Base-by-base conservation (phyloP, 2,888 invertebrate species). In the Ptilodon capucinus region DNA sequence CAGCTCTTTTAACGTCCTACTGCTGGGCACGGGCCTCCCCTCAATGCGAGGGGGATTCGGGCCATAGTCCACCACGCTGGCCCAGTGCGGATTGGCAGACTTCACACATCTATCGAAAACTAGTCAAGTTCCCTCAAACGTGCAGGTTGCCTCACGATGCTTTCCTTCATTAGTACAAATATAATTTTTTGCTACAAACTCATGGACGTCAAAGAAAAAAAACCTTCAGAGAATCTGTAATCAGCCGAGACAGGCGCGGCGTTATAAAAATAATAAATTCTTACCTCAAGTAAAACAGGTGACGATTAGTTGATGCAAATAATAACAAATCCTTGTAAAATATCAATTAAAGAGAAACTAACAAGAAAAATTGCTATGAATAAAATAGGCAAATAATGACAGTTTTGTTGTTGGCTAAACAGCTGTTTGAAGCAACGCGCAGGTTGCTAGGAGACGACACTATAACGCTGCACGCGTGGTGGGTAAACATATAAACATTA, bases 391-490 rank as follows among this genome's bases (percentile, higher is more conserved):
- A 48, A 63, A 51, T 52, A 23, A 16, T 60, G 60, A 61, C 61
- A 60, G 44, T 14, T 41, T 32, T 46, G 67, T 70, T 62, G 71
- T 68, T 58, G 47, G 42, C 64, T 56, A 63, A 60, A 62, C 68
- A 67, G 62, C 48, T 63, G 60, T 56, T 61, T 44, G 39, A 52
- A 59, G 54, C 64, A 68, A 65, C 57, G 51, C 14, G 43, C 44
- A 9, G 50, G 77, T 77, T 70, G 68, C 77, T 64, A 60, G 48
- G 77, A 51, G 60, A 76, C 64, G 41, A 25, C n/a, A 40, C 16
- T 11, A 50, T 45, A 39, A 49, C 41, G 45, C 44, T 51, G 53
- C 43, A 39, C 54, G 56, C 52, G 38, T 30, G 44, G 34, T 39
- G 1, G 2, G 43, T 19, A 38, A 18, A 6, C 38, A 36, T 48